Percentiles rank a stretch among this genome's conserved stretches.
phyloP scores from a whole-genome alignment of 2,797 vertebrate species.

The Fistularia commersonii region DNA sequence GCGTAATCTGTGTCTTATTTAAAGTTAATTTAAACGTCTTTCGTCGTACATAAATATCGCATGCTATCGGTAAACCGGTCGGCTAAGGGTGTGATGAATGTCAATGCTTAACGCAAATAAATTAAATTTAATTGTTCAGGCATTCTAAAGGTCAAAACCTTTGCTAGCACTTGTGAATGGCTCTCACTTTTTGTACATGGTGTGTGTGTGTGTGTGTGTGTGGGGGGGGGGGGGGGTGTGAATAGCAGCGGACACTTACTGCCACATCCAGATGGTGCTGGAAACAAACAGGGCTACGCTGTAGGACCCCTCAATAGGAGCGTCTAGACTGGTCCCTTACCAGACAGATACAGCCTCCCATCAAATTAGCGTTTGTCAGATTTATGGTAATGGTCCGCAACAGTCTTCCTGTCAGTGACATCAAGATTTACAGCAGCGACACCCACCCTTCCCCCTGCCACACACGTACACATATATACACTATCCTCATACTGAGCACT shows the following conservation, averaged over 20 bases:
- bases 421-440: constrained; percentile 90
- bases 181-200: constrained; percentile 76
- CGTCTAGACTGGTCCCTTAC: constrained; percentile 99
- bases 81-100: no score
- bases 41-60: no score
- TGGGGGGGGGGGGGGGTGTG: constrained; percentile 46
- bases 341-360: constrained; percentile 99
- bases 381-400: constrained; percentile 99
- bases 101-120: constrained; percentile 9
- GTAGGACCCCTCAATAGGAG: constrained; percentile 97
- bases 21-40: no score
- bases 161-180: constrained; percentile 80
- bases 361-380: constrained; percentile 99
- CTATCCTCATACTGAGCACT: constrained; percentile 39
- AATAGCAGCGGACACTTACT: constrained; percentile 79
- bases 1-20: no score
- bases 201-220: constrained; percentile 29
- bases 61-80: no score
- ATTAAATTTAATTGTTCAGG: constrained; percentile 9
- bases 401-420: constrained; percentile 98
- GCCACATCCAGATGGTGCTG: constrained; percentile 98
- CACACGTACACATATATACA: constrained; percentile 54
- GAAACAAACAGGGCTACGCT: constrained; percentile 91
- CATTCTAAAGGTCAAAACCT: constrained; percentile 49
- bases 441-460: constrained; percentile 39